phyloP scores from a whole-genome alignment of 2,797 vertebrate species.

The Accipiter badius region DNA sequence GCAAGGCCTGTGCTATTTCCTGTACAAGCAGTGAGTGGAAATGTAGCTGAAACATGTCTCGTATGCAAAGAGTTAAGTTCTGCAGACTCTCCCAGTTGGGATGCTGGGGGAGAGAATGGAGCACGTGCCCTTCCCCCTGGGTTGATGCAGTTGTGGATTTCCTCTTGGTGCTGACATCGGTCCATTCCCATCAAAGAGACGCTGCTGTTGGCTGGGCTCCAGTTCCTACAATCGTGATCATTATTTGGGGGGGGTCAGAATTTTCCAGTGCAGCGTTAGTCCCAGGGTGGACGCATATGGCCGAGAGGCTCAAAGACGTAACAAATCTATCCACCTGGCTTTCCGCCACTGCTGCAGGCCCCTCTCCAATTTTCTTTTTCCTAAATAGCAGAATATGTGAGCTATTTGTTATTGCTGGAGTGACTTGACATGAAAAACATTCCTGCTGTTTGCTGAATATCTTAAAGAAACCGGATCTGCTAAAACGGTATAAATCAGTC shows the following conservation, averaged over 20 bases:
- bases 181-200: slow-evolving; percentile 33
- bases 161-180: slow-evolving; percentile 36
- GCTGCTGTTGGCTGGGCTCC: slow-evolving; percentile 18
- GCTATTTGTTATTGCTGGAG: slow-evolving; percentile 58
- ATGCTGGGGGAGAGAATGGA: background rate
- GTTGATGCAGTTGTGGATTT: slow-evolving; percentile 57
- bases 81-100: background rate
- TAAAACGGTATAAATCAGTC: slow-evolving; percentile 46
- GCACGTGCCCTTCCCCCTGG: slow-evolving; percentile 41
- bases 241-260: slow-evolving; percentile 31
- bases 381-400: slow-evolving; percentile 58
- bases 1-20: background rate
- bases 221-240: background rate
- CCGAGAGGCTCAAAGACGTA: slow-evolving; percentile 32
- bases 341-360: slow-evolving; percentile 28
- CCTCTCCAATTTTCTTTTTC: slow-evolving; percentile 61
- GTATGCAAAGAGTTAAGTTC: slow-evolving; percentile 18
- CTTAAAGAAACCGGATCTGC: slow-evolving; percentile 53
- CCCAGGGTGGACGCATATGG: background rate
- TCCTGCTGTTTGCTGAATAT: slow-evolving; percentile 53
- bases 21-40: background rate
- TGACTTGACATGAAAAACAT: slow-evolving; percentile 55
- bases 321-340: slow-evolving; percentile 40
- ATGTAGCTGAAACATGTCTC: accelerated
- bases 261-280: background rate